Base-by-base conservation (phyloP, 2,888 invertebrate genomes). In the Auanema sp. region DNA sequence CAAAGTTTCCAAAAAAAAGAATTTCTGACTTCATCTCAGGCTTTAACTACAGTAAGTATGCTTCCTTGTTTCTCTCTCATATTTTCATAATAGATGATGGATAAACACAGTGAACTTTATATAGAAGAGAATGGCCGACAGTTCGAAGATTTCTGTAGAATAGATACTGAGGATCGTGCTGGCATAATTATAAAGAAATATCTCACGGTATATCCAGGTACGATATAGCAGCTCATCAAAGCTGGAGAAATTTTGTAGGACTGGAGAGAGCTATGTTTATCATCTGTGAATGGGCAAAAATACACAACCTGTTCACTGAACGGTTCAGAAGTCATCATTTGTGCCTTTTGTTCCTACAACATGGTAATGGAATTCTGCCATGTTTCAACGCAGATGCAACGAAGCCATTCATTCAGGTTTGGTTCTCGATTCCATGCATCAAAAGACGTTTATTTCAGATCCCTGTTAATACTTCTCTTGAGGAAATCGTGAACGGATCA, bases 181-280 rank as follows among this genome's bases (percentile, higher is more conserved):
- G 16, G n/a, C 14, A 53, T 47, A n/a, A 21, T 43, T 42, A n/a
- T 64, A 16, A 43, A 6, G 23, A 59, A 64, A 18, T 64, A 58
- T 16, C 44, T 44, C 60, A 2, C 23, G 16, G 41, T 25, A 56
- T 63, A 66, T 55, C 40, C 53, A n/a, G 62, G 66, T 66, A 12
- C 12, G 53, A 21, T 2, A 18, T 10, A 16, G 2, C 24, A 40
- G 23, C 47, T 54, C 6, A 60, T 6, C 18, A 52, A 18, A 23
- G 14, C 18, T 50, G 11, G 16, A 43, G 5, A 14, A 5, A 4
- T n/a, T 18, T 56, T 61, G 52, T 52, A 60, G 72, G 68, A n/a
- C 47, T 72, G 0, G 68, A 72, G 4, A 21, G 43, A 16, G 60
- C 70, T 8, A 18, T 72, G 5, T 72, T 68, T 43, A 51, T 72